phyloP scores from a whole-genome alignment of 2,113 vertebrate genomes.

The Butorides virescens region DNA sequence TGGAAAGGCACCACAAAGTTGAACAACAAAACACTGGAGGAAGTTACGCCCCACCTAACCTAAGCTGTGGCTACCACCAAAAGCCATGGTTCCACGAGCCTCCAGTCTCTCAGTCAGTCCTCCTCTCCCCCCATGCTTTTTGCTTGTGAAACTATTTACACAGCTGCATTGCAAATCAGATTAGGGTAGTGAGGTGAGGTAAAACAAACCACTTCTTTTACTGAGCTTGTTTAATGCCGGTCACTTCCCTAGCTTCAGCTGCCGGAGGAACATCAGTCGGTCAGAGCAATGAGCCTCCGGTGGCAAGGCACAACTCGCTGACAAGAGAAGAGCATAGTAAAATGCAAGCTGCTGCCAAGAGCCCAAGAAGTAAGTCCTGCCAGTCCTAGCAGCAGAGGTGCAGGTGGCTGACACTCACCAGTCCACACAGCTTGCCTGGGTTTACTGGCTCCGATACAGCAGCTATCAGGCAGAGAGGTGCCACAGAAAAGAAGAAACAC shows the following conservation, averaged over 20 bases:
- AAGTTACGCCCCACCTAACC: neutral
- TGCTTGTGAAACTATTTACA: neutral
- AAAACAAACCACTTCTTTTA: neutral
- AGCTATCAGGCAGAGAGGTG: neutral
- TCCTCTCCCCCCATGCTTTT: neutral
- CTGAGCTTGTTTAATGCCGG: neutral
- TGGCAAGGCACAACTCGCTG: neutral
- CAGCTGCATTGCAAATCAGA: neutral
- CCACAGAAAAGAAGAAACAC: neutral
- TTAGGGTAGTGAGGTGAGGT: neutral
- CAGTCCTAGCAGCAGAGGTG: neutral
- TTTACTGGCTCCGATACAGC: neutral
- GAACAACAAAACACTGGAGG: neutral
- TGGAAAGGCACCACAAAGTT: neutral
- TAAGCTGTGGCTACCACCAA: neutral
- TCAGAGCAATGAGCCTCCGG: neutral
- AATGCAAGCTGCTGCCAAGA: neutral
- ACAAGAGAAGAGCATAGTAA: neutral
- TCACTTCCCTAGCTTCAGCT: neutral
- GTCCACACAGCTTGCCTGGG: neutral
- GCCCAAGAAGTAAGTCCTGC: neutral
- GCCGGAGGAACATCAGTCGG: neutral
- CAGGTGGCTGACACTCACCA: neutral
- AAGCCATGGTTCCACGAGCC: neutral
- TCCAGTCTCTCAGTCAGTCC: neutral